Conservation (phyloP, 35 echinoderm and acorn worm genomes). For the Heliocidaris erythrogramma region DNA sequence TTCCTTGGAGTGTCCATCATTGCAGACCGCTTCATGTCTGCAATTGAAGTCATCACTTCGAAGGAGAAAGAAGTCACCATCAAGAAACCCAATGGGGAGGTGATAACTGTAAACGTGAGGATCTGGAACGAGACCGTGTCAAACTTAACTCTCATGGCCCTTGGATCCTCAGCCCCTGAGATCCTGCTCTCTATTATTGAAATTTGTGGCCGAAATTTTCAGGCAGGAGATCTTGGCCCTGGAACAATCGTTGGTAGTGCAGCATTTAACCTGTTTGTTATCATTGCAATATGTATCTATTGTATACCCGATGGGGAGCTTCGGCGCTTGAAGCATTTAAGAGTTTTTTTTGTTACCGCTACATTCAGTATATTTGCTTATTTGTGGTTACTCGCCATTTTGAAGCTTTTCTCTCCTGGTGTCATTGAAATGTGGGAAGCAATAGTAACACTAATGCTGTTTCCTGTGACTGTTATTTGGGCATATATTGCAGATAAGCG, state of each 20-base stretch:
- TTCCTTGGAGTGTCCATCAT: constrained; percentile 98
- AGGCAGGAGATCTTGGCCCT: constrained; percentile 90
- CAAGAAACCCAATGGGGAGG: constrained; percentile 89
- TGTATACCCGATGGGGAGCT: constrained; percentile 87
- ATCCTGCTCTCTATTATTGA: constrained; percentile 96
- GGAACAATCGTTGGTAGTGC: constrained; percentile 99
- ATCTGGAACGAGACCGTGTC: constrained; percentile 99
- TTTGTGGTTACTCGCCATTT: constrained; percentile 86
- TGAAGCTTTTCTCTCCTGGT: constrained; percentile 62
- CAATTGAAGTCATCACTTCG: constrained; percentile 98
- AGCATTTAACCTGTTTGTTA: constrained; percentile 98
- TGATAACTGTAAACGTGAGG: constrained; percentile 84
- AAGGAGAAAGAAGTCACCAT: constrained; percentile 97
- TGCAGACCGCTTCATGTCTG: constrained; percentile 97
- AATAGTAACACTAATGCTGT: constrained; percentile 86
- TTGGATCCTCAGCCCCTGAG: constrained; percentile 97
- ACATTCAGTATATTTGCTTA: constrained; percentile 95
- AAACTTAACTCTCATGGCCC: constrained; percentile 97
- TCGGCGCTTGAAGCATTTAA: constrained; percentile 85
- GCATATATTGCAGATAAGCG: constrained; percentile 94
- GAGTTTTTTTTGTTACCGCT: constrained; percentile 98
- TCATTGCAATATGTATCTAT: constrained; percentile 97
- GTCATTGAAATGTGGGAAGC: constrained; percentile 88
- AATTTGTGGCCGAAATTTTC: constrained; percentile 84
- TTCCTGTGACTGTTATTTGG: constrained; percentile 88